A percentile compares a stretch with the other conserved stretches of the same genome.
These are phyloP conservation scores for Corella eumyota DNA, from an alignment of 23 tunicate species.

Conservation along the genomic window DNA sequence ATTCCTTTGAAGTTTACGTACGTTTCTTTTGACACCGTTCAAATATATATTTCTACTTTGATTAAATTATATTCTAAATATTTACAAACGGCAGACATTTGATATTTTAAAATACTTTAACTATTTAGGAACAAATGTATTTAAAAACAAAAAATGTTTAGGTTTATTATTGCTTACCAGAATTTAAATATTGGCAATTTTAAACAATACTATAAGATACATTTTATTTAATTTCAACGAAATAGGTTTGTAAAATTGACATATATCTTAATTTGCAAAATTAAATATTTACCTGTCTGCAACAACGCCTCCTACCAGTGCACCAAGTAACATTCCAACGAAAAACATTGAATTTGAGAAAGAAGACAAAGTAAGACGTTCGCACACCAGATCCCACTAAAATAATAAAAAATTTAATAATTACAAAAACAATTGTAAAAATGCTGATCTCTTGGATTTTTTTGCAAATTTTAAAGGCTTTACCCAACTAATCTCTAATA, in stretches of 20 bases:
- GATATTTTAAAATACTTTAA: no score
- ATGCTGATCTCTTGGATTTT: neutral
- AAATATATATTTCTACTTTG: no score
- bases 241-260: neutral
- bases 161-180: neutral
- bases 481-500: no score
- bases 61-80: no score
- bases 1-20: no score
- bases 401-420: neutral
- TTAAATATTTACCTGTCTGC: constrained; percentile 10
- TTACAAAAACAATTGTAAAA: neutral
- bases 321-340: constrained; percentile 2
- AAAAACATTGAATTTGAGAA: constrained; percentile 10
- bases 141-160: no score
- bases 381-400: constrained; percentile 6
- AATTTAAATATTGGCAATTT: neutral
- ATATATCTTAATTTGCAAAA: neutral
- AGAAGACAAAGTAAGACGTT: neutral
- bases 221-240: no score
- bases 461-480: no score
- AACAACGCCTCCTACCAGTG: constrained; percentile 6
- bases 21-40: no score
- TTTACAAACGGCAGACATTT: no score
- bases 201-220: neutral
- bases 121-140: no score